phyloP scores from a whole-genome alignment of 2,888 invertebrate species.

The Dione vanillae region DNA sequence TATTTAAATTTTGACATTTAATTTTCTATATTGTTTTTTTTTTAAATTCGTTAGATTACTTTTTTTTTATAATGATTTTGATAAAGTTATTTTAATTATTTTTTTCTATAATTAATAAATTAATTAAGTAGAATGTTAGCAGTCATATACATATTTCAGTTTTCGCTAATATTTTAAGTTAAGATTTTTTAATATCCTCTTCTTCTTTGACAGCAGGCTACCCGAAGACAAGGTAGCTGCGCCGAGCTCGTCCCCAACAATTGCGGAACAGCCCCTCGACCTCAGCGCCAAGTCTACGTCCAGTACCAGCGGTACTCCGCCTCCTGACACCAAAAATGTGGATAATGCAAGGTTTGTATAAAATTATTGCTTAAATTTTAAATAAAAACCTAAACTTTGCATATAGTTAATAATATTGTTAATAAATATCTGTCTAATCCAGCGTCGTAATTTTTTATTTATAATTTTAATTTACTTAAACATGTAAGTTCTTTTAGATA shows the following conservation, averaged over 20 bases:
- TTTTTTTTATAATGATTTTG: too few relatives aligned
- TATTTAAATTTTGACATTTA: conserved; percentile 2
- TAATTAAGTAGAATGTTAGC: too few relatives aligned
- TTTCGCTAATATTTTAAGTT: too few relatives aligned
- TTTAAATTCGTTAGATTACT: background rate
- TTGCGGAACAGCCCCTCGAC: conserved; percentile 92
- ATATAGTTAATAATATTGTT: too few relatives aligned
- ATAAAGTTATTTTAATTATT: too few relatives aligned
- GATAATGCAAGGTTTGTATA: conserved; percentile 87
- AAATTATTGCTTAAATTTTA: background rate
- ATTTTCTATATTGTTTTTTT: background rate
- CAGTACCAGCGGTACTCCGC: conserved; percentile 78
- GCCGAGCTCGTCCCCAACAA: conserved; percentile 76
- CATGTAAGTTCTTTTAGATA: too few relatives aligned
- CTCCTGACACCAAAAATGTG: conserved; percentile 85
- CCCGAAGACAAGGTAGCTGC: conserved; percentile 75
- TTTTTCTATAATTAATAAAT: too few relatives aligned
- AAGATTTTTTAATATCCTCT: background rate
- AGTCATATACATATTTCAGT: too few relatives aligned
- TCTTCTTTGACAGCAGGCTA: conserved; percentile 55
- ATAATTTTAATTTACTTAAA: too few relatives aligned
- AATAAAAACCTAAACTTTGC: too few relatives aligned
- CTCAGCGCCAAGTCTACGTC: conserved; percentile 91
- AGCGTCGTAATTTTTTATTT: too few relatives aligned
- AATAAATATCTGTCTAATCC: too few relatives aligned